Base-by-base conservation (phyloP, 2,888 invertebrate genomes). In the Trachelus stipa region DNA sequence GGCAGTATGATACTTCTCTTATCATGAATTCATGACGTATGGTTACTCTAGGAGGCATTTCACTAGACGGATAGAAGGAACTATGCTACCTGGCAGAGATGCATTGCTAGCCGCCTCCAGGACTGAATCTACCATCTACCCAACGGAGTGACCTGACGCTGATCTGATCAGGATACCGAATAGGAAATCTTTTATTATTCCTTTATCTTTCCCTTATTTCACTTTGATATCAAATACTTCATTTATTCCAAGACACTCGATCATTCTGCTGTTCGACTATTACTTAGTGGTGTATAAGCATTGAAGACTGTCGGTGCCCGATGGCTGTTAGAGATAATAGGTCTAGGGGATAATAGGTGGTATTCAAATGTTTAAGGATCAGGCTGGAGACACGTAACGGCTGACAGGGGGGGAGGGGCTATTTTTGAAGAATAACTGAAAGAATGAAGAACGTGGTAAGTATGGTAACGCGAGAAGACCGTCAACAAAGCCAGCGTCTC, bases 381-480 rank as follows among this genome's bases (percentile, higher is more conserved):
- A 56, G 23, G 9, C 23, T 56, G 56, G 56, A 23, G 56, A 56
- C 56, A 56, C 9, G 56, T 56, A 56, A 56, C 9, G 23, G 23
- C 9, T 2, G 56, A 56, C 23, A 23, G 15, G 12, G 9, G 40
- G 6, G 40, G 23, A 0, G 23, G 9, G 37, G 12, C 4, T 23
- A 56, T 23, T 15, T 56, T 56, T 23, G 9, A 56, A 56, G 9
- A 56, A 56, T 56, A 56, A 56, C 23, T 2, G 9, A 56, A 56
- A 56, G 56, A 56, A 56, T 23, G 9, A 56, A 56, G 56, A 56
- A 23, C 56, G 56, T 56, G 56, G 2, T 56, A 56, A 9, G 23
- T 56, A 23, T 56, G 85, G 86, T 87, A 87, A 87, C 83, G 82
- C 84, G 87, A 87, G 86, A 87, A 83, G 87, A 84, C 87, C 87